phyloP scores from a whole-genome alignment of 1,140 invertebrate genomes.

The Camponotus floridanus region DNA sequence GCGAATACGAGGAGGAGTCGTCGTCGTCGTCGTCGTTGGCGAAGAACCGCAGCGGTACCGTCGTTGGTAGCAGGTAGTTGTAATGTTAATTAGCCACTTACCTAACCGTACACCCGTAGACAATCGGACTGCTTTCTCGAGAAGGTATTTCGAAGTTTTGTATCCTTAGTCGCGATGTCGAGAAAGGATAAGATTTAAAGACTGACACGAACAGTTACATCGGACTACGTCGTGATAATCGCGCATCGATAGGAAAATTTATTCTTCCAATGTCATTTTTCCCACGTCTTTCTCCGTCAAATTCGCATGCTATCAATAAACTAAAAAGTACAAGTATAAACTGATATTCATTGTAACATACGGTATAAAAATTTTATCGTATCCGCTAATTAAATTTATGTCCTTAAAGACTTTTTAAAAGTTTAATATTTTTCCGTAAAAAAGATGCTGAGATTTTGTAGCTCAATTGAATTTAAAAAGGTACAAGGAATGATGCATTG shows the following conservation, averaged over 20 bases:
- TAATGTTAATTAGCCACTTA: constrained; percentile 86
- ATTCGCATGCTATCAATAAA: not conserved
- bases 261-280: not conserved
- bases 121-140: constrained; percentile 79
- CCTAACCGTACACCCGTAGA: constrained; percentile 78
- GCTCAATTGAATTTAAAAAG: constrained; percentile 1
- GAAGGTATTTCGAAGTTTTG: constrained; percentile 75
- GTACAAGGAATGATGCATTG: constrained; percentile 21
- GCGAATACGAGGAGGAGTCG: constrained; percentile 1
- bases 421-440: not conserved
- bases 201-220: not conserved
- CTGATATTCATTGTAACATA: constrained; percentile 7
- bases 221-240: constrained; percentile 17
- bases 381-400: constrained; percentile 11
- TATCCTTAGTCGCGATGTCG: constrained; percentile 43
- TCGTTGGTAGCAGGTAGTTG: constrained; percentile 73
- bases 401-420: not conserved
- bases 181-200: constrained; percentile 16
- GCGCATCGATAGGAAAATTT: constrained; percentile 46
- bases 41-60: constrained; percentile 68
- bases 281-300: not conserved
- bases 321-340: not conserved
- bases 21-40: constrained; percentile 53
- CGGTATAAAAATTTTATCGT: not conserved
- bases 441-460: not conserved